phyloP scores from a whole-genome alignment of 2,797 vertebrate genomes.

The Sparidentex hasta region DNA sequence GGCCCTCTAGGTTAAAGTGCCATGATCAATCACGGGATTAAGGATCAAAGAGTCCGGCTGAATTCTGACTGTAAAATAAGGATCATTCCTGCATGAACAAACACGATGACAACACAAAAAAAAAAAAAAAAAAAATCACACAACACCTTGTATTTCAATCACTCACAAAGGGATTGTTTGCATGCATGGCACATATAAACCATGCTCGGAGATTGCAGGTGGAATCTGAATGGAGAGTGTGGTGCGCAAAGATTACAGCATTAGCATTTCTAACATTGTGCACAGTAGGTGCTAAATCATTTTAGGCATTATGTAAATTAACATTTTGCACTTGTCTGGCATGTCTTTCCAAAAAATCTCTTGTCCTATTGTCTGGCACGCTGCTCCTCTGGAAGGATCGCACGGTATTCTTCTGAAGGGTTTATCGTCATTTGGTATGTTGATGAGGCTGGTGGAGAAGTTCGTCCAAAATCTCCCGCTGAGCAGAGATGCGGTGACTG shows the following conservation, averaged over 20 bases:
- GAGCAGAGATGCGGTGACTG: not conserved
- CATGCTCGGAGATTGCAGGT: slow-evolving; percentile 4
- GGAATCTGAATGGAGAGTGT: slow-evolving; percentile 11
- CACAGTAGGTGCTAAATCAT: slow-evolving; percentile 26
- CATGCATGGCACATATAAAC: slow-evolving; percentile 3
- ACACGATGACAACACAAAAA: slow-evolving; percentile 25
- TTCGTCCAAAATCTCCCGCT: slow-evolving; percentile 5
- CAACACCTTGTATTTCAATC: slow-evolving; percentile 12
- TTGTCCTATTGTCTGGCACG: slow-evolving; percentile 28
- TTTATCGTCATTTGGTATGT: slow-evolving; percentile 40
- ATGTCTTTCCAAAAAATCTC: slow-evolving; percentile 29
- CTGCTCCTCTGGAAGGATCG: slow-evolving; percentile 8
- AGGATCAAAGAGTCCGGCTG: slow-evolving; percentile 61
- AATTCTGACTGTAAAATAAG: slow-evolving; percentile 41
- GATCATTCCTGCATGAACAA: slow-evolving; percentile 21
- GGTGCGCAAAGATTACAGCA: slow-evolving; percentile 36
- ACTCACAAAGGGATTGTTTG: slow-evolving; percentile 5
- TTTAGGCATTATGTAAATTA: slow-evolving; percentile 44
- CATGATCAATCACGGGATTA: slow-evolving; percentile 72
- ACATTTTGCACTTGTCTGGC: slow-evolving; percentile 32
- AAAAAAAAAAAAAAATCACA: not conserved
- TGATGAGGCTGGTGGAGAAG: slow-evolving; percentile 24
- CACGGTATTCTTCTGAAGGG: slow-evolving; percentile 24
- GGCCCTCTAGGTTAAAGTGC: slow-evolving; percentile 69
- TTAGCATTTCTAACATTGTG: slow-evolving; percentile 42